A percentile compares a stretch with the other conserved stretches of the same genome.
phyloP scores from a whole-genome alignment of 2,797 vertebrate genomes.

The Psittacula echo region DNA sequence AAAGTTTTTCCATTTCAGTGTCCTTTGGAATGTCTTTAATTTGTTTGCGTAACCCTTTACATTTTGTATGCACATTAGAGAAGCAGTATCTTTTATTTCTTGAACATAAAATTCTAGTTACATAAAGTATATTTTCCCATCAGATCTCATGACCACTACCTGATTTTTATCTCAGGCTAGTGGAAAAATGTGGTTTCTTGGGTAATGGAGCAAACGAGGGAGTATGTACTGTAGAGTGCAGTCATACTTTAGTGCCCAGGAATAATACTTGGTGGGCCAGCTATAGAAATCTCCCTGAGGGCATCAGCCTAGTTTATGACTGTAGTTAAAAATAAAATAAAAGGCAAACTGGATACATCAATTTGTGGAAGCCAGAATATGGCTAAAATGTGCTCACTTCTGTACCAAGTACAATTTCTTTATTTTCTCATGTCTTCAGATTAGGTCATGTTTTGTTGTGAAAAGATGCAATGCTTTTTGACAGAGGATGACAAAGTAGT shows the following conservation, averaged over 20 bases:
- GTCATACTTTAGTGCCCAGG: conserved; percentile 44
- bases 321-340: conserved; percentile 37
- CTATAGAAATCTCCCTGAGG: conserved; percentile 21
- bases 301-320: conserved; percentile 16
- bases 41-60: neutral
- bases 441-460: neutral
- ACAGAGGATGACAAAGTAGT: neutral
- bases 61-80: neutral
- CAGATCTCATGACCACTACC: conserved; percentile 7
- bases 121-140: conserved; percentile 43
- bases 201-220: conserved; percentile 62
- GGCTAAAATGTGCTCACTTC: neutral
- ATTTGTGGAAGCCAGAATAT: neutral
- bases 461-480: neutral
- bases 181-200: conserved; percentile 55
- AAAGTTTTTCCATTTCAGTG: neutral
- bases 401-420: neutral
- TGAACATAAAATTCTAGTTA: conserved; percentile 40
- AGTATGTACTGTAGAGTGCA: conserved; percentile 48
- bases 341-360: neutral
- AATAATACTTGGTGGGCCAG: neutral
- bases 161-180: conserved; percentile 37
- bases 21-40: conserved; percentile 1
- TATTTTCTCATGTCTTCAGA: neutral
- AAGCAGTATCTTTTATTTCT: neutral